A percentile compares a stretch with the other conserved stretches of the same genome.
phyloP scores from a whole-genome alignment of 2,888 invertebrate species.

The Globia sparganii region DNA sequence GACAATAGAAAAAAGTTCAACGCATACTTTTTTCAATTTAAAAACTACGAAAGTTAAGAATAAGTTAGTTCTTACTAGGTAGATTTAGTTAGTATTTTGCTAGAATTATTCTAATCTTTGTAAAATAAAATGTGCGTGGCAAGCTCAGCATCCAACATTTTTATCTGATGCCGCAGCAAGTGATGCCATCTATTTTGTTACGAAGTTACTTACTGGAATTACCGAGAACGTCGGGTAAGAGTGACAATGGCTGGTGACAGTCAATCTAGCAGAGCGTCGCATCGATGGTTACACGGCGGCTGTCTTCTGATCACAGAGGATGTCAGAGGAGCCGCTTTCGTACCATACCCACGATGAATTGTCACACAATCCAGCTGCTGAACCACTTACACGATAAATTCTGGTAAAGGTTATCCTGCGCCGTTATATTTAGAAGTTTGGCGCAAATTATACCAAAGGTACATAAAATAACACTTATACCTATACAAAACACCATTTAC shows the following conservation, averaged over 20 bases:
- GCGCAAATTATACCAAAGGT: background rate
- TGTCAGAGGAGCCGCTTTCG: no score
- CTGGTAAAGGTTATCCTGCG: background rate
- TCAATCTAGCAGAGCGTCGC: background rate
- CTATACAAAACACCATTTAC: constrained; percentile 26
- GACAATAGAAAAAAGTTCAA: background rate
- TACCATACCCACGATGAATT: background rate
- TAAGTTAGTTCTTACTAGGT: no score
- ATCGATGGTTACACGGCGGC: background rate
- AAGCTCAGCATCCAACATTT: background rate
- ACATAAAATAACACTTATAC: constrained; percentile 4
- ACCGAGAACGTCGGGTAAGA: background rate
- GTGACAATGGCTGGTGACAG: background rate
- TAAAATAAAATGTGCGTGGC: no score
- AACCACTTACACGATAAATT: background rate
- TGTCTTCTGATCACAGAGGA: background rate
- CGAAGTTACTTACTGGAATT: background rate
- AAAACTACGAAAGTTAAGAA: background rate
- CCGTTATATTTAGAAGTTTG: background rate
- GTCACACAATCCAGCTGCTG: no score
- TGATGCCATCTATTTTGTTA: no score
- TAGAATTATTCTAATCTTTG: background rate
- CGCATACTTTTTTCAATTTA: background rate
- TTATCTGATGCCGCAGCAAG: background rate
- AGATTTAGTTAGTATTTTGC: background rate